phyloP scores from a whole-genome alignment of 23 tunicate genomes.

The Oikopleura dioica region DNA sequence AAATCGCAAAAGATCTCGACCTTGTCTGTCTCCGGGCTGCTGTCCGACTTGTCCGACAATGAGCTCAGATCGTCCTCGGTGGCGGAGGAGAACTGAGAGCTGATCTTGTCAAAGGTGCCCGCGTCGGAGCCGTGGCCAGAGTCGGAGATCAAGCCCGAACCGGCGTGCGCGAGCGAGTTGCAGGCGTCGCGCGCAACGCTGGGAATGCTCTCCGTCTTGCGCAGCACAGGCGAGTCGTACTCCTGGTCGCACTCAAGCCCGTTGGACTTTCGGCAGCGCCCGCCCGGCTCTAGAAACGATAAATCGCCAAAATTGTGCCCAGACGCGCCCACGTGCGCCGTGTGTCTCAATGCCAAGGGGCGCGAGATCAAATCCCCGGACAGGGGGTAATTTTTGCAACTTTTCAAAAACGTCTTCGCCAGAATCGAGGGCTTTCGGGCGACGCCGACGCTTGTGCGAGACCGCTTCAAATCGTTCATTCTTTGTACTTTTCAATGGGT shows the following conservation, averaged over 20 bases:
- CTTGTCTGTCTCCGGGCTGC: background rate
- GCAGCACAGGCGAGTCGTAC: slow-evolving; percentile 2
- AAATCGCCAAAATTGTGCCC: slow-evolving; percentile 13
- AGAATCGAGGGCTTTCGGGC: background rate
- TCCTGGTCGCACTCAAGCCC: background rate
- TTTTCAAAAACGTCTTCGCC: background rate
- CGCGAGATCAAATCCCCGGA: too few relatives aligned
- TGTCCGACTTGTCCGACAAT: background rate
- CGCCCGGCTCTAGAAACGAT: slow-evolving; percentile 10
- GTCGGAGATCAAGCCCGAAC: background rate
- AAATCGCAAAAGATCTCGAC: background rate
- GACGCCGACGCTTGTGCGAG: background rate
- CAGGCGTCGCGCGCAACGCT: background rate
- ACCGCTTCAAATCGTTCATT: background rate
- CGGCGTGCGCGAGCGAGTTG: too few relatives aligned
- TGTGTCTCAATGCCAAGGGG: background rate
- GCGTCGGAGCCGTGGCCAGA: background rate
- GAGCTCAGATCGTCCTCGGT: background rate
- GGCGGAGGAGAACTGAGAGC: too few relatives aligned
- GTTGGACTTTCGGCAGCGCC: background rate
- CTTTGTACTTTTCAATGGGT: too few relatives aligned
- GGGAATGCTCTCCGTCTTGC: slow-evolving; percentile 7
- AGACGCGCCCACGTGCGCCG: slow-evolving; percentile 10
- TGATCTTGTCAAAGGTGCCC: slow-evolving; percentile 12
- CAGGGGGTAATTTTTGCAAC: background rate